Conservation (phyloP, 1,140 invertebrate species). For the Bombus polaris region DNA sequence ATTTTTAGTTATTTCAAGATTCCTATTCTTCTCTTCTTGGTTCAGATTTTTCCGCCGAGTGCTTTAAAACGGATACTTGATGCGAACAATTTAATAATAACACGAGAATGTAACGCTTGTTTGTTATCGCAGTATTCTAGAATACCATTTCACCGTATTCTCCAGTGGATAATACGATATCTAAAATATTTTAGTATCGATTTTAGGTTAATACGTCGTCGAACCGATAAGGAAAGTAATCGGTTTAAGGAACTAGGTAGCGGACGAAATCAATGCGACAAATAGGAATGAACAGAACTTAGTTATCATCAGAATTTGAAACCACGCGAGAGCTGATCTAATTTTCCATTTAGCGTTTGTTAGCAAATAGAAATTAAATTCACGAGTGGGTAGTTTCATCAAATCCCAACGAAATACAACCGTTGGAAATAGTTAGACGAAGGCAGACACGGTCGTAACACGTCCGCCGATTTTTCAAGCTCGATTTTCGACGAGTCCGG, state of each 20-base stretch:
- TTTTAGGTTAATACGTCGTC: neutral
- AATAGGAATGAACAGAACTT: neutral
- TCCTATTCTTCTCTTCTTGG: too few species aligned
- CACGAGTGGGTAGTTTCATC: neutral
- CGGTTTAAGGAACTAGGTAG: neutral
- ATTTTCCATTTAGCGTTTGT: neutral
- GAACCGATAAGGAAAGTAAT: neutral
- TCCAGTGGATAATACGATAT: too few species aligned
- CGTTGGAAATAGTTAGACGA: too few species aligned
- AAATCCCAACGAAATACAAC: neutral
- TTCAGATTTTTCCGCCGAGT: too few species aligned
- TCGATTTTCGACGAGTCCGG: constrained; percentile 10
- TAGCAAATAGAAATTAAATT: neutral
- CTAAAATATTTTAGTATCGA: too few species aligned
- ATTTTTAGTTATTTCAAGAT: neutral
- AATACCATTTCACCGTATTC: neutral
- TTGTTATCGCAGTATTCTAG: too few species aligned
- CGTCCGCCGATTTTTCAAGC: constrained; percentile 21
- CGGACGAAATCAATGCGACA: neutral
- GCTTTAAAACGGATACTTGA: neutral
- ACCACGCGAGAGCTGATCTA: neutral
- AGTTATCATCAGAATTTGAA: neutral
- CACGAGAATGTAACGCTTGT: neutral
- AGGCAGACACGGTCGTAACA: neutral
- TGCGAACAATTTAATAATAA: neutral